A percentile compares a stretch with the other conserved stretches of the same genome.
Evolutionary conservation across 2,888 invertebrate species (phyloP).

Genomic region (Leptura quadrifasciata): DNA sequence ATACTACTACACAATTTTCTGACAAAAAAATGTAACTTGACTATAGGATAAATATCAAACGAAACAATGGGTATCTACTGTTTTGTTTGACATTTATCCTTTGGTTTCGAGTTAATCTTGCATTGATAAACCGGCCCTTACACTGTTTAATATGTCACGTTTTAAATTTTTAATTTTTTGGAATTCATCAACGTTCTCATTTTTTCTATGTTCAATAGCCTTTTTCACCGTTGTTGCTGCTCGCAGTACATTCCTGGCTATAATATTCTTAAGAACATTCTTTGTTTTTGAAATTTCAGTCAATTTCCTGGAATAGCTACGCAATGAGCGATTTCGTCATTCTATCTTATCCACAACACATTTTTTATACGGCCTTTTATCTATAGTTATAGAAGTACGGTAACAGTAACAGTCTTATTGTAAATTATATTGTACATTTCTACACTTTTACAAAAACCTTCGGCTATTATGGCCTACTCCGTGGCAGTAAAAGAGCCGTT

Average conservation of each 20-base stretch:
- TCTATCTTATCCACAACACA: neutral
- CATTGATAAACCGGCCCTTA: no score
- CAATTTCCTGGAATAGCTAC: constrained; percentile 7
- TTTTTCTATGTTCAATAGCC: neutral
- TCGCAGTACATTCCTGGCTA: constrained; percentile 2
- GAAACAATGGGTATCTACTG: no score
- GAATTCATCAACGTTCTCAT: neutral
- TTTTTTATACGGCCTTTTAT: constrained; percentile 8
- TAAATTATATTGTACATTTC: constrained; percentile 49
- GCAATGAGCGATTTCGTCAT: neutral
- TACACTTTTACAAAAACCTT: constrained; percentile 50
- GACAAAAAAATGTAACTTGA: no score
- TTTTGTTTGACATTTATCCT: no score
- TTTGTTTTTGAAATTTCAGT: neutral
- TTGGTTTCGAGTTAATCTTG: no score
- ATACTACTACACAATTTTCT: no score
- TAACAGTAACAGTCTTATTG: constrained; percentile 45
- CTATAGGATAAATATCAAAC: no score
- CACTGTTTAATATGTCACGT: constrained; percentile 19
- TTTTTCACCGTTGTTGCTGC: neutral
- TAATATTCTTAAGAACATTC: neutral
- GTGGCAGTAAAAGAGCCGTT: constrained; percentile 44
- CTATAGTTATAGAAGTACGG: constrained; percentile 70
- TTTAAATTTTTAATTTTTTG: constrained; percentile 52
- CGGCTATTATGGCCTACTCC: constrained; percentile 36